Base-by-base conservation (phyloP, 2,113 vertebrate genomes). In the Trinectes maculatus region DNA sequence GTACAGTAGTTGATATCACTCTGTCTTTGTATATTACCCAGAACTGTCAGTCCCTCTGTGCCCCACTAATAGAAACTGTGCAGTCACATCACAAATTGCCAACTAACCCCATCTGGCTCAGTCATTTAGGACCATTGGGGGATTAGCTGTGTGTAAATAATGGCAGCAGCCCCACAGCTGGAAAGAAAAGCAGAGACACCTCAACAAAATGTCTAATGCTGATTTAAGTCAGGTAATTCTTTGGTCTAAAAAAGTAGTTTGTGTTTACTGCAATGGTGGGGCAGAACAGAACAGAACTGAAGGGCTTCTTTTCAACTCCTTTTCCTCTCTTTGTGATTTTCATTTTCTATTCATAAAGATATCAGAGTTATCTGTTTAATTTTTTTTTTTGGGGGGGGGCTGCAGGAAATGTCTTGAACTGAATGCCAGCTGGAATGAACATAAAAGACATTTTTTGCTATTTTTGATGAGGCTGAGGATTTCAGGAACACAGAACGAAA, bases 41-140 rank as follows among this genome's bases (percentile, higher is more conserved):
- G 25, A 55, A 43, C 31, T 63, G 65, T 72, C 64, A 51, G 26
- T 34, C 43, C 71, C 25, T 33, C 26, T 56, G 39, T 37, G 67
- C n/a, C 36, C 3, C n/a, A 24, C 37, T 57, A 67, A 73, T 55
- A 64, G 52, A 75, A 83, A 70, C 62, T 70, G 77, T 47, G 33
- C 65, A 72, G 44, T 65, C 8, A 3, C 51, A 59, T 62, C 22
- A 56, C 65, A 82, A 71, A 85, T 80, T 36, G 64, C 74, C 52
- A 54, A 58, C 74, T 43, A 81, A 66, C 71, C 46, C n/a, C 4
- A 18, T 59, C 63, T 59, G 46, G 22, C 42, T 65, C 60, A 49
- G 29, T 65, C 64, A 51, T 36, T 37, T 22, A 54, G 33, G 52
- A 61, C 77, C 56, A 39, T 49, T 5, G 42, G 57, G 61, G 71